These are phyloP conservation scores for Drosophila parvula DNA, from an alignment of 1,140 invertebrate genomes.

Conservation along the genomic window DNA sequence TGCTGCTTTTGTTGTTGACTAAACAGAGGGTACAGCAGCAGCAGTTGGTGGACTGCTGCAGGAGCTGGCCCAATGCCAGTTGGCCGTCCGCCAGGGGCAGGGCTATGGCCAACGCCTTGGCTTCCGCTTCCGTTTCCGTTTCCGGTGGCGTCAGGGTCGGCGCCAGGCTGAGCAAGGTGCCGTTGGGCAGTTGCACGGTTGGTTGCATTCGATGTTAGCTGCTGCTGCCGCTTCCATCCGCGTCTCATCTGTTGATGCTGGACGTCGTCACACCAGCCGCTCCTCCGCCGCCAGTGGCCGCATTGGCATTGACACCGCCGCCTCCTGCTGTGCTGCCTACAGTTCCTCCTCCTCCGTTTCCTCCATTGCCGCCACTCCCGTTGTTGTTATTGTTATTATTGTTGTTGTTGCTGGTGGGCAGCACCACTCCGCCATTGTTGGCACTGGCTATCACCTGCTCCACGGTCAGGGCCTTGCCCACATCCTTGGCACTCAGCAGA, in stretches of 20 bases:
- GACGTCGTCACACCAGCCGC: slow-evolving; percentile 57
- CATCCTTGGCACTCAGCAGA: slow-evolving; percentile 56
- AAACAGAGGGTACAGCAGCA: slow-evolving; percentile 68
- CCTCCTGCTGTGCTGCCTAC: slow-evolving; percentile 21
- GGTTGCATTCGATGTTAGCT: slow-evolving; percentile 75
- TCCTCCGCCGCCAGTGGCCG: slow-evolving; percentile 15
- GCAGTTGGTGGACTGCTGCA: slow-evolving; percentile 53
- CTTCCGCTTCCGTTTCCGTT: slow-evolving; percentile 13
- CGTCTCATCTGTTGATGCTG: slow-evolving; percentile 82
- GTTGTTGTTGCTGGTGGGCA: slow-evolving; percentile 64
- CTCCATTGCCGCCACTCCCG: slow-evolving; percentile 40
- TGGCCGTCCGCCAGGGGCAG: slow-evolving; percentile 35
- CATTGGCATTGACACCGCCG: slow-evolving; percentile 11
- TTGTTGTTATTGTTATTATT: slow-evolving; percentile 57
- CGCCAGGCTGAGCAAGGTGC: slow-evolving; percentile 56
- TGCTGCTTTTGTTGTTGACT: slow-evolving; percentile 45
- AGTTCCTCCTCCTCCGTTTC: slow-evolving; percentile 28
- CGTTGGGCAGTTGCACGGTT: slow-evolving; percentile 55
- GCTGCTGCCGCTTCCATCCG: slow-evolving; percentile 58
- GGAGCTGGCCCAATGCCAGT: slow-evolving; percentile 60
- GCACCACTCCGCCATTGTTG: slow-evolving; percentile 69
- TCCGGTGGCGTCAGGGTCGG: slow-evolving; percentile 12
- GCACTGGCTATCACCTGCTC: slow-evolving; percentile 73
- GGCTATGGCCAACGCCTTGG: slow-evolving; percentile 44
- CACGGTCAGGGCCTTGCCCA: slow-evolving; percentile 67